Base-by-base conservation (phyloP, 2,888 invertebrate genomes). In the Coleophora flavipennella region DNA sequence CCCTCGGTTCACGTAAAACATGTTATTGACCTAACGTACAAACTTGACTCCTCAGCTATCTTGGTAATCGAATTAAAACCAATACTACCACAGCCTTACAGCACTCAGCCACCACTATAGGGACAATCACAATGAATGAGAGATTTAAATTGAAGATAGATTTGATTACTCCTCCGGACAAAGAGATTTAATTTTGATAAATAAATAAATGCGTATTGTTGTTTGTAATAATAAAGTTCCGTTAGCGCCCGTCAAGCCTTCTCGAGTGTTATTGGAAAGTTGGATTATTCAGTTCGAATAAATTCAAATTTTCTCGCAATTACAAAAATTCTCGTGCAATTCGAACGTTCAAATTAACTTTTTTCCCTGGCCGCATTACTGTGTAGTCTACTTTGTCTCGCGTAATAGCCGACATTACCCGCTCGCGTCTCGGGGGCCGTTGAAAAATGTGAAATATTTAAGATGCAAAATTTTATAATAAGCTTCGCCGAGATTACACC, bases 151-250 rank as follows among this genome's bases (percentile, higher is more conserved):
- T 67, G 73, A 60, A 66, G 78, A 83, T 81, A 80, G 80, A 81
- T 78, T 81, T 78, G 79, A 83, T 83, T 83, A 77, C 67, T 67
- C 50, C 53, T 61, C 62, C 60, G 57, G 55, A 80, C 78, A 79
- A 80, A 76, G 75, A 79, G 79, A 81, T 81, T 81, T 77, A 67
- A 78, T 80, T 83, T 76, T 71, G 76, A 80, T 80, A 81, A 79
- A 79, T 80, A 81, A 79, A 79, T 80, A 76, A 80, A 64, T 70
- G 70, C 67, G 67, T 66, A 77, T 76, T 79, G 77, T 76, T 66
- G 67, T 55, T 53, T 49, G 65, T 64, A 73, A 74, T 73, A 74
- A 76, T 74, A 63, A 69, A 67, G 13, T 60, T 71, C 71, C 63
- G 55, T 61, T 51, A 52, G 49, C 49, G 54, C 57, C 62, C 52